Percentiles rank a stretch among this genome's conserved stretches.
Conservation (phyloP, 2,797 vertebrate genomes). For the Pipistrellus pipistrellus region DNA sequence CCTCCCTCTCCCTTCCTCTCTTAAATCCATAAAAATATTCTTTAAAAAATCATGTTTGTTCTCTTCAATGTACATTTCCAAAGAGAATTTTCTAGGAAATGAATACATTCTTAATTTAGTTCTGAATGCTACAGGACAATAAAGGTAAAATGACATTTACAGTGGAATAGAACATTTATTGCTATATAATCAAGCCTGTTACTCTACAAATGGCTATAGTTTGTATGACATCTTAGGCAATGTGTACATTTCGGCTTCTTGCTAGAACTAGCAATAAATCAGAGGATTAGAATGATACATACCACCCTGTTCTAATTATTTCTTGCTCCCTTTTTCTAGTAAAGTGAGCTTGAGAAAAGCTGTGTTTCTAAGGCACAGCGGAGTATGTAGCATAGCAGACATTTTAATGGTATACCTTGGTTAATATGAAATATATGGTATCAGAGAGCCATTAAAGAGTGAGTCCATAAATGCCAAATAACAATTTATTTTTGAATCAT, state of each 20-base stretch:
- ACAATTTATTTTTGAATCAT: background rate
- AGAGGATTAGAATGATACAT: too few relatives aligned
- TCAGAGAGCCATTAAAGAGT: background rate
- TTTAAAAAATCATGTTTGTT: background rate
- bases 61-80: background rate
- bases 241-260: background rate
- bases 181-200: background rate
- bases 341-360: background rate
- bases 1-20: background rate
- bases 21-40: too few relatives aligned
- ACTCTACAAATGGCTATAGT: background rate
- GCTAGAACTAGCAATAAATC: background rate
- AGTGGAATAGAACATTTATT: background rate
- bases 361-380: background rate
- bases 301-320: background rate
- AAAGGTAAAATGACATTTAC: background rate
- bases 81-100: conserved; percentile 20
- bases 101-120: background rate
- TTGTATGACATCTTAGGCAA: background rate
- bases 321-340: background rate
- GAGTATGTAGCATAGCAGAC: background rate
- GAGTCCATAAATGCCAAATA: background rate
- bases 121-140: background rate
- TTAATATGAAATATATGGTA: background rate
- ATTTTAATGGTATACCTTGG: background rate